phyloP scores from a whole-genome alignment of 2,113 vertebrate genomes.

The Polyodon spathula region DNA sequence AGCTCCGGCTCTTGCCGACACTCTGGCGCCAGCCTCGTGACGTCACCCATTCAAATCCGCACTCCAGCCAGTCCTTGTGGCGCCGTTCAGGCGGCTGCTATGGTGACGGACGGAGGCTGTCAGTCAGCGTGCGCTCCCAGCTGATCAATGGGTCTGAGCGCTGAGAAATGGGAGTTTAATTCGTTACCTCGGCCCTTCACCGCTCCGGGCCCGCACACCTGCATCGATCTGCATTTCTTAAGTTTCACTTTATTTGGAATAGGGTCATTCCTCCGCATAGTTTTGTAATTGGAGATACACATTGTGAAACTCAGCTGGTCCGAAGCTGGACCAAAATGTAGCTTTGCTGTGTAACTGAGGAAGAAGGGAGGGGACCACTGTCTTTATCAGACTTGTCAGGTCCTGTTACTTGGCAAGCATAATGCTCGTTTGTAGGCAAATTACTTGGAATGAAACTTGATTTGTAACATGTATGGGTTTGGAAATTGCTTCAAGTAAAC shows the following conservation, averaged over 20 bases:
- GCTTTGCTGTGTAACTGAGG: too few species aligned
- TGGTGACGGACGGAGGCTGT: constrained; percentile 65
- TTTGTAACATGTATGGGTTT: too few species aligned
- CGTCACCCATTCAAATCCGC: constrained; percentile 80
- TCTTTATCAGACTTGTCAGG: too few species aligned
- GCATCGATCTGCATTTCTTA: constrained; percentile 45
- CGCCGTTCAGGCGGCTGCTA: constrained; percentile 89
- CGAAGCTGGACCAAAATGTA: not conserved
- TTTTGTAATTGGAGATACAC: constrained; percentile 26
- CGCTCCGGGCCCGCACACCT: constrained; percentile 54
- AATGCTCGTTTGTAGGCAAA: too few species aligned
- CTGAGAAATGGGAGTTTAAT: constrained; percentile 30
- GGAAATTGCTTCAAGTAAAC: too few species aligned
- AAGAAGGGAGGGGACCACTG: too few species aligned
- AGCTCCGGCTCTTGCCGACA: constrained; percentile 68
- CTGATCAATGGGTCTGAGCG: constrained; percentile 51
- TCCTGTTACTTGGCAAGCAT: too few species aligned
- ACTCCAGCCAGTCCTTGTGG: constrained; percentile 72
- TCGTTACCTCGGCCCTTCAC: constrained; percentile 41
- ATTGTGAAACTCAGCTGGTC: constrained; percentile 14
- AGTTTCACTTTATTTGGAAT: constrained; percentile 36
- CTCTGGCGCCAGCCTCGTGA: constrained; percentile 84
- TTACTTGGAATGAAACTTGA: too few species aligned
- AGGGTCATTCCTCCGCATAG: constrained; percentile 14
- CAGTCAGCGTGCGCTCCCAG: constrained; percentile 61